These are phyloP conservation scores for Gymnorhina tibicen DNA, from an alignment of 2,113 vertebrate species.

Conservation along the genomic window DNA sequence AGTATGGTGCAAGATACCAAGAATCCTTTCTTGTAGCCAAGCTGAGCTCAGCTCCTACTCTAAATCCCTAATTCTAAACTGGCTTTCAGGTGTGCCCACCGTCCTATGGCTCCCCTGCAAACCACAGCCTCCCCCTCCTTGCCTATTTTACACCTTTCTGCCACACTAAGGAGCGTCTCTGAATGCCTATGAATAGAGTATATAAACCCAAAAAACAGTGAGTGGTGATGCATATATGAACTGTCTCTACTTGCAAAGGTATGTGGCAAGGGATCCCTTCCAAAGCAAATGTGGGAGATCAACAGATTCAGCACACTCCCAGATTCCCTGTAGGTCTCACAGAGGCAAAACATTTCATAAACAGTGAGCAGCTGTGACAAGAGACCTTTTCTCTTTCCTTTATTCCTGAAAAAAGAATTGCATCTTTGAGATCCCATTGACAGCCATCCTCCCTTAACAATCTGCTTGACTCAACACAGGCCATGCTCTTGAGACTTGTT, in stretches of 20 bases:
- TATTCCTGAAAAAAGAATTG: not conserved
- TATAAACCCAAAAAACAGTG: not conserved
- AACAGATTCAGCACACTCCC: not conserved
- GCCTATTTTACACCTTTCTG: not conserved
- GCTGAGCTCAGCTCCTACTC: not conserved
- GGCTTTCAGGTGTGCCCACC: not conserved
- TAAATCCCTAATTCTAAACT: not conserved
- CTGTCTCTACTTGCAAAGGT: not conserved
- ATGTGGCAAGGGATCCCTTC: not conserved
- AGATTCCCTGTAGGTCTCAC: conserved; percentile 6
- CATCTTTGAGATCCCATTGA: conserved; percentile 40
- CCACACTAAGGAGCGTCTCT: not conserved
- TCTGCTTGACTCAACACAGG: conserved; percentile 44
- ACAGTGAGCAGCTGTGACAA: not conserved
- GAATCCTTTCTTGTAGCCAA: not conserved
- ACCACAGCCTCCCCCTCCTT: not conserved
- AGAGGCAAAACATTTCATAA: conserved; percentile 35
- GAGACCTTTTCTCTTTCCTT: conserved; percentile 27
- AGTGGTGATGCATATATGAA: not conserved
- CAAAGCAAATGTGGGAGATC: not conserved
- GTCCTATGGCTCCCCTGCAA: not conserved
- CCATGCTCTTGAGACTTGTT: conserved; percentile 57
- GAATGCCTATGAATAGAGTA: not conserved
- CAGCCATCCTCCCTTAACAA: conserved; percentile 44
- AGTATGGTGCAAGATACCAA: not conserved